Base-by-base conservation (phyloP, 2,113 vertebrate species). In the Anas platyrhynchos region DNA sequence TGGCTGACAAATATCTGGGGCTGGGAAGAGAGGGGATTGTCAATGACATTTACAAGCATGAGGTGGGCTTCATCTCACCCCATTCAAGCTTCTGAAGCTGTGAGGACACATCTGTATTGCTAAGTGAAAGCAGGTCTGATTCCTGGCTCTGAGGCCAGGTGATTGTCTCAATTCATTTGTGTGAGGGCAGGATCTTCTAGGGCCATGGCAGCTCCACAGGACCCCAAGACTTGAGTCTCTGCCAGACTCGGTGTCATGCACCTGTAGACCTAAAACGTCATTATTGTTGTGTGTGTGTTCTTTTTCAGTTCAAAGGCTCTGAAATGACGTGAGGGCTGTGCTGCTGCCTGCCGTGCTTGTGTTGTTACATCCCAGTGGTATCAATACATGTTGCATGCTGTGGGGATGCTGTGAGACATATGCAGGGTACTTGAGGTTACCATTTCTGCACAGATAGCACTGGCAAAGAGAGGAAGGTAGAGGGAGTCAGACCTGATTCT, bases 381-480 rank as follows among this genome's bases (percentile, higher is more conserved):
- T 43, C 22, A 43, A 16, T 27, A 59, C 0, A 0, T 36, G 22
- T 55, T 34, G 62, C 9, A 11, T 14, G 15, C 46, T 43, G 3
- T 27, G 11, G 22, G 31, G n/a, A 22, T 58, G 32, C 75, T 32
- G 13, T 18, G 23, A 63, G 50, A 46, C 13, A 18, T 23, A 8
- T 14, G 5, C 9, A n/a, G 46, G 17, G 15, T 7, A 5, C 61
- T 29, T n/a, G 66, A 78, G 22, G 27, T 22, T n/a, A 11, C 34
- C 36, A 54, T 50, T 86, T 41, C n/a, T 50, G 50, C 46, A 13
- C 48, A 69, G 55, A 25, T 14, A 65, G 11, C 65, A 61, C 11
- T 26, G 18, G 83, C 61, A 59, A 43, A 66, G 31, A 71, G 23
- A 61, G 26, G 9, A 77, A 6, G 11, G 59, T 15, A 54, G 29